These are phyloP conservation scores for Mormyrops boulengeri DNA, from an alignment of 2,797 vertebrate species.

Conservation along the genomic window DNA sequence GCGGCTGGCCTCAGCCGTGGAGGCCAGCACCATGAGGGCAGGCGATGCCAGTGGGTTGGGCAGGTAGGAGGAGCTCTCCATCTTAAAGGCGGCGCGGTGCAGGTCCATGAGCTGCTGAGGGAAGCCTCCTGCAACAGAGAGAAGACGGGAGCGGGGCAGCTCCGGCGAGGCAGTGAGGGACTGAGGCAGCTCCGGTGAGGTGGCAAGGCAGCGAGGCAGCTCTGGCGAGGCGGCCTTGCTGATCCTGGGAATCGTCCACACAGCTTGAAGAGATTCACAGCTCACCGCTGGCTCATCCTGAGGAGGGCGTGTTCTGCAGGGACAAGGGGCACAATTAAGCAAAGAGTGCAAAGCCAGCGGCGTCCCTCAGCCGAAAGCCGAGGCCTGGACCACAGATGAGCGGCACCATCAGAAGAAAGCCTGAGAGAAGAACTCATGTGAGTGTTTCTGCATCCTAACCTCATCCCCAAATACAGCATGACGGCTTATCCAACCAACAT, in stretches of 20 bases:
- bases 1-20: conserved; percentile 92
- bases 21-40: conserved; percentile 95
- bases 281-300: conserved; percentile 34
- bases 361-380: conserved; percentile 12
- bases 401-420: conserved; percentile 58
- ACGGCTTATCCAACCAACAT: conserved; percentile 70
- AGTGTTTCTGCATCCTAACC: conserved; percentile 29
- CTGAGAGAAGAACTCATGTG: conserved; percentile 22
- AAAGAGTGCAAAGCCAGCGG: background rate
- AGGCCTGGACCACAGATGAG: conserved; percentile 68
- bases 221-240: conserved; percentile 27
- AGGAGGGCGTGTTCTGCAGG: conserved; percentile 33
- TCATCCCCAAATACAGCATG: conserved; percentile 40
- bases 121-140: conserved; percentile 42
- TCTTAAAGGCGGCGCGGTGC: conserved; percentile 98
- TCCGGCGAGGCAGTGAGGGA: conserved; percentile 24
- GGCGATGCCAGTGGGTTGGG: conserved; percentile 96
- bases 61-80: conserved; percentile 98
- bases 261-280: background rate
- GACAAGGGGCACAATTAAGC: conserved; percentile 6
- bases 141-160: conserved; percentile 40
- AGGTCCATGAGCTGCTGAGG: conserved; percentile 84
- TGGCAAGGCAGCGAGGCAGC: conserved; percentile 28
- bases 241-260: background rate
- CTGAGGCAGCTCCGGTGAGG: conserved; percentile 32